A percentile compares a stretch with the other conserved stretches of the same genome.
Conservation (phyloP, 2,888 invertebrate species). For the Corbicula japonica region DNA sequence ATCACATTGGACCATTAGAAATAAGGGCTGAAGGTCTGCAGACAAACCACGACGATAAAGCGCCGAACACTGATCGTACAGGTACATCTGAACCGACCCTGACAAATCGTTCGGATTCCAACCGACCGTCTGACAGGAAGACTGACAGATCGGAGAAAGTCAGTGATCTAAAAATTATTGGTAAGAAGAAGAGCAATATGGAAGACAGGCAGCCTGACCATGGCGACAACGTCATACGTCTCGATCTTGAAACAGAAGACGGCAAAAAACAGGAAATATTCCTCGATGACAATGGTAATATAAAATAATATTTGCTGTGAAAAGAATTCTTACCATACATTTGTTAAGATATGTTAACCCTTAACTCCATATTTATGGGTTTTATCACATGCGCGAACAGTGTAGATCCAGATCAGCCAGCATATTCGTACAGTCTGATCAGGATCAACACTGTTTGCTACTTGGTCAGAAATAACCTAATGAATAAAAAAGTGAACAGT, state of each 20-base stretch:
- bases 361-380: too few relatives aligned
- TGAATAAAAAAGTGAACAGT: too few relatives aligned
- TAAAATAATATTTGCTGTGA: too few relatives aligned
- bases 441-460: too few relatives aligned
- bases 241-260: constrained; percentile 64
- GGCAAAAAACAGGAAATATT: constrained; percentile 67
- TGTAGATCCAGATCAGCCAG: too few relatives aligned
- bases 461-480: too few relatives aligned
- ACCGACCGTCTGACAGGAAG: not conserved
- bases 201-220: constrained; percentile 11
- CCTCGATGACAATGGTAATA: constrained; percentile 60
- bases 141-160: constrained; percentile 5
- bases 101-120: constrained; percentile 12
- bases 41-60: constrained; percentile 45
- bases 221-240: constrained; percentile 37
- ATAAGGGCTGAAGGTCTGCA: constrained; percentile 63
- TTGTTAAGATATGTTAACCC: too few relatives aligned
- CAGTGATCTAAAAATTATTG: constrained; percentile 10
- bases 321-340: too few relatives aligned
- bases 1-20: constrained; percentile 53
- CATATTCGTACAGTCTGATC: too few relatives aligned
- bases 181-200: constrained; percentile 19
- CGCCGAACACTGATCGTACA: constrained; percentile 36
- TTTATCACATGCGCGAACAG: too few relatives aligned
- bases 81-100: constrained; percentile 20